phyloP scores from a whole-genome alignment of 2,797 vertebrate species.

The Pangasius krempfi region DNA sequence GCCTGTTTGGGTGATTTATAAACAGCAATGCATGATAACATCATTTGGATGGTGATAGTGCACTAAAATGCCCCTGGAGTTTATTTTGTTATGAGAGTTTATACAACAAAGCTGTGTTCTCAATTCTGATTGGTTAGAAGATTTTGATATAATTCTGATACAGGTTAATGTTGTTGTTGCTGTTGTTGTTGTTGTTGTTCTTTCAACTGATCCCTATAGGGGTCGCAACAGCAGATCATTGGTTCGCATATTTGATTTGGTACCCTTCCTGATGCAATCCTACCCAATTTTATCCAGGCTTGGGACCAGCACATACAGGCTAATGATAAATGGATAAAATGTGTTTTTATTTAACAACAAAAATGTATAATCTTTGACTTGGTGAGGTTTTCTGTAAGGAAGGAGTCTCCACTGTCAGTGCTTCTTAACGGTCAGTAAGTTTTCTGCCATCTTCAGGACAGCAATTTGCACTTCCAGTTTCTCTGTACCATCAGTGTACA shows the following conservation, averaged over 20 bases:
- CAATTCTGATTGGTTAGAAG: not conserved
- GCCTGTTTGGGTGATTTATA: constrained; percentile 50
- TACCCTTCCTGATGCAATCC: too few relatives aligned
- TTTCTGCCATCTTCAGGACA: not conserved
- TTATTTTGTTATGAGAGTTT: not conserved
- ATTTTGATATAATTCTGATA: not conserved
- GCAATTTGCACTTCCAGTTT: not conserved
- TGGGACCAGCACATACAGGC: not conserved
- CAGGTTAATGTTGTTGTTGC: not conserved
- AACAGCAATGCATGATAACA: constrained; percentile 25
- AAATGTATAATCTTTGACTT: too few relatives aligned
- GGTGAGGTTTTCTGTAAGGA: too few relatives aligned
- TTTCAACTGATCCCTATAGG: too few relatives aligned
- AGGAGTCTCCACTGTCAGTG: not conserved
- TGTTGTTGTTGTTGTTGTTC: too few relatives aligned
- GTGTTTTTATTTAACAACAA: not conserved
- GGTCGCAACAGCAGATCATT: too few relatives aligned
- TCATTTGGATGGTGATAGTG: constrained; percentile 1
- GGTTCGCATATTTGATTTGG: too few relatives aligned
- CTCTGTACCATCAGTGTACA: not conserved
- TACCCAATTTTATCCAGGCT: too few relatives aligned
- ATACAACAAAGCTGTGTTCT: not conserved
- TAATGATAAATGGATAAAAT: not conserved
- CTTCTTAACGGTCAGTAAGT: not conserved
- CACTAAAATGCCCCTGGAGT: not conserved